Conservation (phyloP, 2,797 vertebrate species). For the Loris lydekkerianus region DNA sequence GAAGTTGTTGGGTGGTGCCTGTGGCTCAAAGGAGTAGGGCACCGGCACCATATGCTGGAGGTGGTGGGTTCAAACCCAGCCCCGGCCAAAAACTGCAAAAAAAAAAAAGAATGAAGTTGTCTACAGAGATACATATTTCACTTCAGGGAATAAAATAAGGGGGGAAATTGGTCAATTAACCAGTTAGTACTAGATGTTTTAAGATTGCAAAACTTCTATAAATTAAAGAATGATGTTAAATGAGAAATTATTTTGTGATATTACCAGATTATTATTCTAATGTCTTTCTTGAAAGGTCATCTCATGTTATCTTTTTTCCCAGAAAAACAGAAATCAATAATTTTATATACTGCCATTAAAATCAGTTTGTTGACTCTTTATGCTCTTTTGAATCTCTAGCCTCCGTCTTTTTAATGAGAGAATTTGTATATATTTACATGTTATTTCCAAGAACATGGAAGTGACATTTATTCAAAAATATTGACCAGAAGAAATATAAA, state of each 20-base stretch:
- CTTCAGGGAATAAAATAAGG: background rate
- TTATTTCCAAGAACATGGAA: background rate
- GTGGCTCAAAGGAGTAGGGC: too few species aligned
- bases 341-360: background rate
- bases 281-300: background rate
- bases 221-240: background rate
- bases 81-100: too few species aligned
- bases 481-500: background rate
- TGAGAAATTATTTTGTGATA: background rate
- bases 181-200: background rate
- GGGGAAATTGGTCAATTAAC: background rate
- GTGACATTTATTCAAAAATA: background rate
- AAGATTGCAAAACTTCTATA: background rate
- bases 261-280: background rate
- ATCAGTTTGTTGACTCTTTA: background rate
- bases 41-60: too few species aligned
- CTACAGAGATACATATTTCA: background rate
- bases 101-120: background rate
- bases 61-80: too few species aligned
- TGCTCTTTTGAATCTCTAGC: background rate
- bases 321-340: conserved; percentile 5
- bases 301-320: background rate
- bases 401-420: background rate
- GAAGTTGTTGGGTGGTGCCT: background rate
- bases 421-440: background rate